Percentiles rank a stretch among this genome's conserved stretches.
Evolutionary conservation across 2,113 vertebrate species (phyloP).

Genomic region (Eurypyga helias): DNA sequence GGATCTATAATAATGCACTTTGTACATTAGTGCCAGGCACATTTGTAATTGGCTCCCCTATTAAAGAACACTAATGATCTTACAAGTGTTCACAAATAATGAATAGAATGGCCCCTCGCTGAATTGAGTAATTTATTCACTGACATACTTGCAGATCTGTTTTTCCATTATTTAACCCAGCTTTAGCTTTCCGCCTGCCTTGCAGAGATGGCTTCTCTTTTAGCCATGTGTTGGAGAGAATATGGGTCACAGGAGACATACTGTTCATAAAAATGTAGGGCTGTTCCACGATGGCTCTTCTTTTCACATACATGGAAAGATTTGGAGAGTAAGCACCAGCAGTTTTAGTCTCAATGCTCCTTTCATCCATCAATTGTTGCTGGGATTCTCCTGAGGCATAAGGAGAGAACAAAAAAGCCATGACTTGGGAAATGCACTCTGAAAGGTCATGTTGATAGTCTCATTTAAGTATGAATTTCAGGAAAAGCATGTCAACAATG

Average conservation of each 20-base stretch:
- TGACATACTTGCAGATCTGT: slow-evolving; percentile 51
- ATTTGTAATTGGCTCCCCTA: slow-evolving; percentile 50
- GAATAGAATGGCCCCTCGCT: slow-evolving; percentile 49
- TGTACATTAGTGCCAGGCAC: slow-evolving; percentile 56
- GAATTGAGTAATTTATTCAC: slow-evolving; percentile 51
- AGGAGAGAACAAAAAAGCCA: neutral
- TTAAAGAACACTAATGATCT: slow-evolving; percentile 65
- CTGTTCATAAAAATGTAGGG: neutral
- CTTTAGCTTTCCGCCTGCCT: slow-evolving; percentile 15
- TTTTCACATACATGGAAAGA: neutral
- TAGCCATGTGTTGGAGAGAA: neutral
- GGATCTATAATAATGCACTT: slow-evolving; percentile 58
- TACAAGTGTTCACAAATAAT: slow-evolving; percentile 57
- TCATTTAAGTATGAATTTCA: neutral
- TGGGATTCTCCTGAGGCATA: neutral
- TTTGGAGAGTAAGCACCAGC: neutral
- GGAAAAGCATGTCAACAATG: neutral
- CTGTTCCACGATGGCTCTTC: neutral
- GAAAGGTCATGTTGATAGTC: neutral
- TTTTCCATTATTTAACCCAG: slow-evolving; percentile 49
- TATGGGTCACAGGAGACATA: neutral
- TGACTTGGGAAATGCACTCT: neutral
- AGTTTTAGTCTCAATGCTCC: neutral
- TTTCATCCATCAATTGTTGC: neutral
- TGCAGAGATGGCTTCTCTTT: slow-evolving; percentile 1